A percentile compares a stretch with the other conserved stretches of the same genome.
Conservation (phyloP, 2,113 vertebrate genomes). For the Melospiza georgiana region DNA sequence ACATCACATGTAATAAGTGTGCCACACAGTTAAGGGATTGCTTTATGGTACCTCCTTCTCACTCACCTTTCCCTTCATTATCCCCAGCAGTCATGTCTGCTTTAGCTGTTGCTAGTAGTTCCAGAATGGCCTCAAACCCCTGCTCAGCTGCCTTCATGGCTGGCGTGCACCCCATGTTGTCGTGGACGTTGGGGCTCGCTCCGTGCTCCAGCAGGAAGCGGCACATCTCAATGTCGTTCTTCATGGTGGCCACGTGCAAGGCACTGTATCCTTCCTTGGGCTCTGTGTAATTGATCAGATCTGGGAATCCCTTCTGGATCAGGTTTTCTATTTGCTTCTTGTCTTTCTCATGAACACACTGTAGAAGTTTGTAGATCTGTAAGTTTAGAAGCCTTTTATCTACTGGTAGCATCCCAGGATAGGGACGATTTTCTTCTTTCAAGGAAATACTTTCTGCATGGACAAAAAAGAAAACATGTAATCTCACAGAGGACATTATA, state of each 20-base stretch:
- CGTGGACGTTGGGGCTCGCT: constrained; percentile 82
- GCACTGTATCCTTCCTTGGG: constrained; percentile 79
- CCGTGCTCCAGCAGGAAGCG: constrained; percentile 82
- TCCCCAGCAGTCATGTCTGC: constrained; percentile 85
- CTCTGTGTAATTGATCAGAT: constrained; percentile 88
- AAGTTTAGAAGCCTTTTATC: constrained; percentile 79
- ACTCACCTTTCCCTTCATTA: constrained; percentile 87
- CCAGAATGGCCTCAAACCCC: constrained; percentile 81
- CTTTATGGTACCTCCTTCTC: background rate
- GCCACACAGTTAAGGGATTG: background rate
- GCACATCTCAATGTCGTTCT: constrained; percentile 84
- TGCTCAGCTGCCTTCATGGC: constrained; percentile 88
- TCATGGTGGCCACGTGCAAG: constrained; percentile 82
- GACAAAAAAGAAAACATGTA: background rate
- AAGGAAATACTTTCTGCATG: constrained; percentile 8
- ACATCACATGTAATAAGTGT: fast-evolving
- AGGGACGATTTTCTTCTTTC: background rate
- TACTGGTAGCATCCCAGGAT: constrained; percentile 68
- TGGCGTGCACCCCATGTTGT: constrained; percentile 82
- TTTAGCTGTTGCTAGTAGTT: constrained; percentile 77
- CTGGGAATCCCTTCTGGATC: constrained; percentile 75
- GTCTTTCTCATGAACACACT: constrained; percentile 80
- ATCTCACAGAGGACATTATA: background rate
- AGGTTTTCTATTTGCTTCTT: constrained; percentile 84
- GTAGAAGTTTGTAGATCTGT: constrained; percentile 90